Base-by-base conservation (phyloP, 1,140 invertebrate species). In the Trachymyrmex cornetzi region DNA sequence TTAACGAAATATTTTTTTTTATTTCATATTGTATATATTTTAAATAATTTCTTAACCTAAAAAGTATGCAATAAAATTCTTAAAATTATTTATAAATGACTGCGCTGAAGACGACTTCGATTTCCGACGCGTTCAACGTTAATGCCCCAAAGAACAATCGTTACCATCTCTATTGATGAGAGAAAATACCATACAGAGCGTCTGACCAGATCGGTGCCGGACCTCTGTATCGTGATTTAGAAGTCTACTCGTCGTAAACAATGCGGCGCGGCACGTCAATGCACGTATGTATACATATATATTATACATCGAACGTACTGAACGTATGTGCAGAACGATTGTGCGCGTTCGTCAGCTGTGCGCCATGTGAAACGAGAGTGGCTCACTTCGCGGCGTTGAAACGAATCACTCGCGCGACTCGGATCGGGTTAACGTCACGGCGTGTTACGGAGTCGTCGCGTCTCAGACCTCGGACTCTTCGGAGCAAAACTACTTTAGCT, bases 261-360 rank as follows among this genome's bases (percentile, higher is more conserved):
- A 55, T 27, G 6, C 34, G 30, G 19, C 66, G 24, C 67, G 67
- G 38, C 66, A 27, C 24, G 24, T 27, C 24, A 3, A 22, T 22
- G 57, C 22, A 57, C 5, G 55, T 50, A 50, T 50, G 48, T 50
- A 50, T 16, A 16, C 14, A 50, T 50, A 50, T 50, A 50, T 50
- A 50, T 50, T 50, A 50, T 50, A 16, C 14, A 16, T 44, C 38
- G 55, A 7, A n/a, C 11, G 4, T 61, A 61, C 38, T 12, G 38
- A 44, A 44, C 12, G 63, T n/a, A 48, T 16, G 38, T n/a, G 9
- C 66, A 9, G 5, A 14, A n/a, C 38, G 11, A 19, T 14, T 19
- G 34, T n/a, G 72, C 87, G 89, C 44, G 22, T 48, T 34, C 22
- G 55, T 90, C 89, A 92, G 89, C 89, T 92, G 88, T 87, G 86